Conservation (phyloP, 2,888 invertebrate species). For the Drosophila yooni region DNA sequence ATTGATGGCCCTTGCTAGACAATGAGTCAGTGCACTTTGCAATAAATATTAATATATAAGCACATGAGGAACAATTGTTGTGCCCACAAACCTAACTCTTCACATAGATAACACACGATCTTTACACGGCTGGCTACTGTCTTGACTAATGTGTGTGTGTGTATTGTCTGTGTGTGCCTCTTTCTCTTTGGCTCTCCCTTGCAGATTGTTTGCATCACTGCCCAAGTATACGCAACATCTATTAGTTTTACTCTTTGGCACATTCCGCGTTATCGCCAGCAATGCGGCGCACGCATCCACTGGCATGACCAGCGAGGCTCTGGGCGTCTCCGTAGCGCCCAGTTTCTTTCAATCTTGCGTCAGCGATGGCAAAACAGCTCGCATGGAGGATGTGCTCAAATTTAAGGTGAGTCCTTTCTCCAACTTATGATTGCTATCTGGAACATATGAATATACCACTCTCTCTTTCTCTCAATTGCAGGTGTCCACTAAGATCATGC, state of each 20-base stretch:
- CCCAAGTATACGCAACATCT: conserved; percentile 96
- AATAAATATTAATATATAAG: conserved; percentile 52
- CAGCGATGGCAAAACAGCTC: conserved; percentile 96
- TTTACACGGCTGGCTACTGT: conserved; percentile 51
- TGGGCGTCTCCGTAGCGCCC: conserved; percentile 97
- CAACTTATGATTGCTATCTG: rapidly evolving
- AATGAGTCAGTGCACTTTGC: conserved; percentile 74
- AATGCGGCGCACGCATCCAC: conserved; percentile 95
- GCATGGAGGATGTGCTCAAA: conserved; percentile 97
- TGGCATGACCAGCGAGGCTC: conserved; percentile 97
- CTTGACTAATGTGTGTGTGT: conserved; percentile 38
- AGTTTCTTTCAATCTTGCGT: conserved; percentile 98
- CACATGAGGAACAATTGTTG: conserved; percentile 54
- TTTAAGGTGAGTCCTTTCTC: conserved; percentile 90
- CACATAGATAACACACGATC: conserved; percentile 45
- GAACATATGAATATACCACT: not conserved
- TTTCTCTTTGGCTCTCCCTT: conserved; percentile 55
- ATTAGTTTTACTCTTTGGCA: conserved; percentile 97
- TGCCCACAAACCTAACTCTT: conserved; percentile 6
- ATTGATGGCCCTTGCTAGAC: conserved; percentile 49
- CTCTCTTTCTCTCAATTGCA: conserved; percentile 80
- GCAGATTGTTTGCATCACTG: conserved; percentile 94
- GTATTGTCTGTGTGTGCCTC: conserved; percentile 24
- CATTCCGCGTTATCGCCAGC: conserved; percentile 97
- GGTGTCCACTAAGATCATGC: conserved; percentile 98